These are phyloP conservation scores for Pedionomus torquatus DNA, from an alignment of 2,113 vertebrate genomes.

Conservation along the genomic window DNA sequence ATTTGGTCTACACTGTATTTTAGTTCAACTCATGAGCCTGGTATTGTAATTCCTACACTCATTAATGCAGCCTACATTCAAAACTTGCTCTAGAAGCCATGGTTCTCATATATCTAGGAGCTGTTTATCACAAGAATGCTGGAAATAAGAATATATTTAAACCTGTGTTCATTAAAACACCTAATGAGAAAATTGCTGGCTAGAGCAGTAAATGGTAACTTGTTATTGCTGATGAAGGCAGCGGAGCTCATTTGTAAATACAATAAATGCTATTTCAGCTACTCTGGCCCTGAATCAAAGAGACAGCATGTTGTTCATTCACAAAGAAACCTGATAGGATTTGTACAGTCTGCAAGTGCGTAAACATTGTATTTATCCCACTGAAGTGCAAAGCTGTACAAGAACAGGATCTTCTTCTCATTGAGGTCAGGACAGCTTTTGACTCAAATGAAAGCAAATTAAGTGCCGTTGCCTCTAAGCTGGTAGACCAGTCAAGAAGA, in stretches of 20 bases:
- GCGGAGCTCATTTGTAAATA: neutral
- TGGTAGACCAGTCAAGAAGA: neutral
- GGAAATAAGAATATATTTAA: neutral
- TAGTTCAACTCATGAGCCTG: neutral
- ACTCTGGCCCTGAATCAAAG: neutral
- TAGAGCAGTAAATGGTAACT: neutral
- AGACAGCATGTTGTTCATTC: neutral
- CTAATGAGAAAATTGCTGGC: conserved; percentile 15
- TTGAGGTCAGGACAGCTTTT: neutral
- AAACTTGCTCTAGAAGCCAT: neutral
- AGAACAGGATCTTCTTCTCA: neutral
- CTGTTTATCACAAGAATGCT: neutral
- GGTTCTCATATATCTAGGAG: neutral
- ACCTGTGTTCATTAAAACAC: neutral
- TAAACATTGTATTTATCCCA: neutral
- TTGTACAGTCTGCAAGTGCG: neutral
- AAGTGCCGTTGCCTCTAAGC: neutral
- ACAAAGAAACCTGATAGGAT: neutral
- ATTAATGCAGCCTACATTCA: neutral
- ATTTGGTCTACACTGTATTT: neutral
- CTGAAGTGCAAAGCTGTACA: neutral
- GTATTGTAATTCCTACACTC: neutral
- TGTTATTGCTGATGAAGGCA: neutral
- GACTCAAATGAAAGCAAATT: neutral
- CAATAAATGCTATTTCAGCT: neutral